Evolutionary conservation across 2,888 invertebrate genomes (phyloP).

Genomic region (Athripsodes cinereus): DNA sequence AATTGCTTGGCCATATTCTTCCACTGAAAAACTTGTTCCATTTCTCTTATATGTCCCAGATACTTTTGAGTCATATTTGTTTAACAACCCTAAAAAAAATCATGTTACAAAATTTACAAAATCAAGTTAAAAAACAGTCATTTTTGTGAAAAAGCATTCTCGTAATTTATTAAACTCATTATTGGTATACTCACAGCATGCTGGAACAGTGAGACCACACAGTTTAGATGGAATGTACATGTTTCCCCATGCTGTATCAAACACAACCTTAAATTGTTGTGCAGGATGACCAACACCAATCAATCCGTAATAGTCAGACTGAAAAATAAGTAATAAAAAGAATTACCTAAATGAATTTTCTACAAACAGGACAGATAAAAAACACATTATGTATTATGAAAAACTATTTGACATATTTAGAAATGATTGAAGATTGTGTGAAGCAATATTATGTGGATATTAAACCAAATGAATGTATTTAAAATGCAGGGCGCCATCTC

Average conservation of each 20-base stretch:
- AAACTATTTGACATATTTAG: no score
- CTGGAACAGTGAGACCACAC: conserved; percentile 36
- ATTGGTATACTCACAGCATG: conserved; percentile 40
- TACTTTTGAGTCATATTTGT: conserved; percentile 58
- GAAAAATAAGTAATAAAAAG: conserved; percentile 19
- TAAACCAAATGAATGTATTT: no score
- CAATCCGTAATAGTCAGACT: conserved; percentile 46
- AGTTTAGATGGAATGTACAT: conserved; percentile 43
- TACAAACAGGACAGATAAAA: no score
- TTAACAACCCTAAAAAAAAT: conserved; percentile 51
- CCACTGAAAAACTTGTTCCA: conserved; percentile 51
- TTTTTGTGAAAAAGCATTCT: no score
- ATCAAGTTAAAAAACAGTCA: no score
- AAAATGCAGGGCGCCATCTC: no score
- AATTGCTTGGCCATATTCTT: conserved; percentile 53
- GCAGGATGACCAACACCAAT: conserved; percentile 43
- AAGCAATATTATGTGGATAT: no score
- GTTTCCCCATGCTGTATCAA: conserved; percentile 46
- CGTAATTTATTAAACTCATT: not conserved
- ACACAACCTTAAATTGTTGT: conserved; percentile 41
- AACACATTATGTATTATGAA: no score
- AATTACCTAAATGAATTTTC: no score
- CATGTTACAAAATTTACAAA: no score
- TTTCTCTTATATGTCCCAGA: conserved; percentile 60
- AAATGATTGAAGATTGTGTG: no score